phyloP scores from a whole-genome alignment of 2,113 vertebrate genomes.

The Anas platyrhynchos region DNA sequence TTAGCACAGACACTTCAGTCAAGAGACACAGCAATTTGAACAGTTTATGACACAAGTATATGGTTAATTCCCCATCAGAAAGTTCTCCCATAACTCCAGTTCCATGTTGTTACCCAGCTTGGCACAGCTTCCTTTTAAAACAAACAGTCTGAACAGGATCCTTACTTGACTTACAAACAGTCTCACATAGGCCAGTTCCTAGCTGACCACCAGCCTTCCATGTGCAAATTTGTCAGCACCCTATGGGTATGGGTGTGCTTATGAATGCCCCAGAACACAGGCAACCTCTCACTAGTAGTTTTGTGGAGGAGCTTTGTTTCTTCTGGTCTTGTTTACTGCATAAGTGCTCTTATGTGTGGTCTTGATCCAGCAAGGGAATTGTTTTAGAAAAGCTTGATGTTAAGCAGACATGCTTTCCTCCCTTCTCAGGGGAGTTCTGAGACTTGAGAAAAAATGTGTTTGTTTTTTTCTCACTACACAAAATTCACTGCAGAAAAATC shows the following conservation, averaged over 20 bases:
- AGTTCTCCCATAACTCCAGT: background rate
- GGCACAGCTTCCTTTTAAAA: background rate
- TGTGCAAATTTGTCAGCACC: no score
- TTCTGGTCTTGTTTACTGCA: slow-evolving; percentile 12
- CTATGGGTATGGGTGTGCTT: background rate
- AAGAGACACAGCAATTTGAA: background rate
- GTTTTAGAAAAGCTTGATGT: slow-evolving; percentile 36
- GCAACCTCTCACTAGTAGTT: background rate
- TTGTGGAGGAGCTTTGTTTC: background rate
- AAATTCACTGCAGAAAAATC: background rate
- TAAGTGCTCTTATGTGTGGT: slow-evolving; percentile 32
- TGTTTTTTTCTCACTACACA: background rate
- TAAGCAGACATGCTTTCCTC: slow-evolving; percentile 38
- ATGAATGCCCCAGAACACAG: background rate
- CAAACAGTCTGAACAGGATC: background rate
- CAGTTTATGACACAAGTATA: accelerated
- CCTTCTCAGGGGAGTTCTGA: background rate
- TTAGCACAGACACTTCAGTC: background rate
- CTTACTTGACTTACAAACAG: background rate
- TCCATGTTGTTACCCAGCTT: background rate
- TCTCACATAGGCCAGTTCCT: background rate
- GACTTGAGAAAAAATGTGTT: background rate
- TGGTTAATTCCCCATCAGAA: background rate
- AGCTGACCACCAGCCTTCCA: background rate
- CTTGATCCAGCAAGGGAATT: background rate